These are phyloP conservation scores for Thalassarche chlororhynchos DNA, from an alignment of 2,113 vertebrate species.

Conservation along the genomic window DNA sequence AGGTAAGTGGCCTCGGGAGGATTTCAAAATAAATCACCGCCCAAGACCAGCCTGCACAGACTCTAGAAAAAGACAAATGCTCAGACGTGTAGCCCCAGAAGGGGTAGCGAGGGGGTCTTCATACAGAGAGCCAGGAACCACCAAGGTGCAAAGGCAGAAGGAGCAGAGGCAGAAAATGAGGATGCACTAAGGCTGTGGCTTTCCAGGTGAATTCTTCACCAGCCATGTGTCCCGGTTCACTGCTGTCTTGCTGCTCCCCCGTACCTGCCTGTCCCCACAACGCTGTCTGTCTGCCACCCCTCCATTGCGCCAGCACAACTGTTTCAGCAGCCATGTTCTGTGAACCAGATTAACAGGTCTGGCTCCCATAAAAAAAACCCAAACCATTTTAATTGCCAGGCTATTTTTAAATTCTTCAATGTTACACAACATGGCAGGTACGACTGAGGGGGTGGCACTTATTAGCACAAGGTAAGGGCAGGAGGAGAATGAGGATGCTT, in stretches of 20 bases:
- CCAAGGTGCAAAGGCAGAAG: not conserved
- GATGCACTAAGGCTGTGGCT: not conserved
- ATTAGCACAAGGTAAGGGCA: not conserved
- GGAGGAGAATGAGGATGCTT: not conserved
- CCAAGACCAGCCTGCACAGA: not conserved
- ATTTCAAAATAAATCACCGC: not conserved
- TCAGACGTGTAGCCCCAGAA: not conserved
- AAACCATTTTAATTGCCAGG: not conserved
- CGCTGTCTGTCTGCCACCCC: not conserved
- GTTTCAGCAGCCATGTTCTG: not conserved
- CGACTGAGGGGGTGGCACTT: slow-evolving; percentile 31
- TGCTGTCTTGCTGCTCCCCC: not conserved
- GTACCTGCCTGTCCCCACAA: not conserved
- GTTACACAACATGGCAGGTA: not conserved
- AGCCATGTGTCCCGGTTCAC: too few species aligned
- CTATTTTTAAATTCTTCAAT: slow-evolving; percentile 29
- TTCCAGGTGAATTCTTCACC: not conserved
- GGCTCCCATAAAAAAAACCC: not conserved
- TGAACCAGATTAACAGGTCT: slow-evolving; percentile 33
- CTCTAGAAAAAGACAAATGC: not conserved
- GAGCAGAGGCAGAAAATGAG: not conserved
- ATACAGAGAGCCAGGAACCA: not conserved
- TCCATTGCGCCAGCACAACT: not conserved
- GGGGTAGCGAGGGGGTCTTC: not conserved
- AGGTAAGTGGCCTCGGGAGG: not conserved